phyloP scores from a whole-genome alignment of 2,888 invertebrate genomes.

The Caenorhabditis plicata region DNA sequence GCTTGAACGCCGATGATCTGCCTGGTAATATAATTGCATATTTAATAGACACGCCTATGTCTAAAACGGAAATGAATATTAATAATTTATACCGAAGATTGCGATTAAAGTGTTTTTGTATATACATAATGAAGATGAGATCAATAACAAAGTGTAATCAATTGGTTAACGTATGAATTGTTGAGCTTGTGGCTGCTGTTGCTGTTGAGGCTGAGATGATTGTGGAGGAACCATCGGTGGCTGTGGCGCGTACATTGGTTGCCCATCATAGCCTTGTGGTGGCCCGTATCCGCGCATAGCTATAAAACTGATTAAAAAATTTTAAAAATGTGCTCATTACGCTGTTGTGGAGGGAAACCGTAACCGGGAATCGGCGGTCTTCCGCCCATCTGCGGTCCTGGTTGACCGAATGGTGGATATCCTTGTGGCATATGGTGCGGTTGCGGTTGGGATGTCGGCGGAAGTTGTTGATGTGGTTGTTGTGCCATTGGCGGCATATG shows the following conservation, averaged over 20 bases:
- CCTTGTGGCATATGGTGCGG: conserved; percentile 7
- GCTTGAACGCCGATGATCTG: too few relatives aligned
- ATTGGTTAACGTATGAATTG: too few relatives aligned
- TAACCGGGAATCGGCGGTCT: conserved; percentile 15
- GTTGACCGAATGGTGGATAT: conserved; percentile 32
- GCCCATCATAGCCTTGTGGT: conserved; percentile 16
- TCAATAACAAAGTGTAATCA: too few relatives aligned
- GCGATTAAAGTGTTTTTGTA: too few relatives aligned
- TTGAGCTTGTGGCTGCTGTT: too few relatives aligned
- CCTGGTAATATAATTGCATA: too few relatives aligned
- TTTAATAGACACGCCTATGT: too few relatives aligned
- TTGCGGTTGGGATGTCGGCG: neutral
- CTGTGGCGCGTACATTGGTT: conserved; percentile 9
- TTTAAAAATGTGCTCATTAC: neutral
- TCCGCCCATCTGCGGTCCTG: conserved; percentile 27
- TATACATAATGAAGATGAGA: too few relatives aligned
- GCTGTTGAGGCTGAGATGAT: too few relatives aligned
- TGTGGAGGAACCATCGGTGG: conserved; percentile 8
- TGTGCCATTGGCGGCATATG: conserved; percentile 20
- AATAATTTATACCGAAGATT: too few relatives aligned
- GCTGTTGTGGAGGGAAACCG: conserved; percentile 13
- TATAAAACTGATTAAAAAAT: neutral
- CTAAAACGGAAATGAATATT: too few relatives aligned
- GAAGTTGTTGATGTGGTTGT: conserved; percentile 1
- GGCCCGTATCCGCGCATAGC: conserved; percentile 17